Percentiles rank a stretch among this genome's conserved stretches.
phyloP scores from a whole-genome alignment of 1,140 invertebrate genomes.

The Lordiphosa mommai region DNA sequence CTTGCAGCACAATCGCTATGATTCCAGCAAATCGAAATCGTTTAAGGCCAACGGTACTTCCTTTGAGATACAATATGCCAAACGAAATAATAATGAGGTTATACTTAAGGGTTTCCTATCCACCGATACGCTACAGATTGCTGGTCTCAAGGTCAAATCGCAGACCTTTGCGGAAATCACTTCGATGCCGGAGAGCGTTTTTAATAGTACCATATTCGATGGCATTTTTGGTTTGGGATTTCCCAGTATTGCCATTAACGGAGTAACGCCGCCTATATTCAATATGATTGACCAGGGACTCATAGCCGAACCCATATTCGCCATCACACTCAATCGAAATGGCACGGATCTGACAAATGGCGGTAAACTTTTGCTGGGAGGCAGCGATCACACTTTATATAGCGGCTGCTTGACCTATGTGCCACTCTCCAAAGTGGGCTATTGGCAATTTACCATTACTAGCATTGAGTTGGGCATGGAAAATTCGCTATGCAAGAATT shows the following conservation, averaged over 20 bases:
- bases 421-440: constrained; percentile 90
- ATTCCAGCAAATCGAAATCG: constrained; percentile 89
- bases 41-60: constrained; percentile 93
- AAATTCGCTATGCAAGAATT: constrained; percentile 83
- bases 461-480: constrained; percentile 81
- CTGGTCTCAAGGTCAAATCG: constrained; percentile 84
- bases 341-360: constrained; percentile 84
- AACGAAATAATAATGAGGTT: constrained; percentile 88
- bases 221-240: constrained; percentile 97
- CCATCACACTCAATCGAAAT: constrained; percentile 91
- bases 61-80: constrained; percentile 96
- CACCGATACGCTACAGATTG: constrained; percentile 87
- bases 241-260: constrained; percentile 91
- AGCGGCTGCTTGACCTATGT: constrained; percentile 94
- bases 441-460: constrained; percentile 98
- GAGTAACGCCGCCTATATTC: constrained; percentile 95
- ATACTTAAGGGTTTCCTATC: constrained; percentile 91
- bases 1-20: constrained; percentile 92
- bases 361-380: constrained; percentile 95
- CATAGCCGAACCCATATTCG: constrained; percentile 90
- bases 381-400: constrained; percentile 94
- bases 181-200: constrained; percentile 91
- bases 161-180: constrained; percentile 98
- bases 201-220: constrained; percentile 97
- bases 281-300: constrained; percentile 93